Evolutionary conservation across 2,113 vertebrate species (phyloP), one percentile per base, ranked within the genome.

Genomic region (Eclectus roratus): DNA sequence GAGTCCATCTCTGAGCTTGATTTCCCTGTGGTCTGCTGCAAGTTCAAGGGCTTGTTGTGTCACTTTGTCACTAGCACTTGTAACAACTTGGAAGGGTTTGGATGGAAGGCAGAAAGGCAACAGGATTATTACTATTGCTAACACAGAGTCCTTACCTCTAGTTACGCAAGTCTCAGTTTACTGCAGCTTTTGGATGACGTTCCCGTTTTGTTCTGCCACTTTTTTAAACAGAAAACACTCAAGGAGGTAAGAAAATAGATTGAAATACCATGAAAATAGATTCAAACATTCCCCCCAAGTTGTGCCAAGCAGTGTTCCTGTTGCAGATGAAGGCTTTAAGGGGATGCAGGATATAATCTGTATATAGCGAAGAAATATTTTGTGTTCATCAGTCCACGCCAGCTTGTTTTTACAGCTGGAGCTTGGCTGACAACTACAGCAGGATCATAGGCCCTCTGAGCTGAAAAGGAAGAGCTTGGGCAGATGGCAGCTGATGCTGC

Each of bases 381-480:
- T 83, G 77, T 6, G 3, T 91, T 70, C n/a, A 16, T 53, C 49
- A 31, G 37, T 55, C 52, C 78, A 56, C 80, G 64, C 33, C 78
- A 93, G 61, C 39, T 72, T 96, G 82, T 97, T 97, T 96, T 93
- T 81, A 90, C 88, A 96, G 91, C 96, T 97, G 93, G 74, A 86
- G 33, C 79, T 88, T 69, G 63, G 65, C 88, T 90, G 71, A 80
- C 58, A 80, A 4, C 65, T 93, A 4, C 43, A 84, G 69, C n/a
- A 72, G 50, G 64, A 72, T 86, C 80, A 49, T 27, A 50, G 70
- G 76, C 52, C 52, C 78, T 91, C 85, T 52, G 69, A 91, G 71
- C 83, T 92, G 76, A 80, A 73, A 41, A 11, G 78, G 63, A 83
- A 64, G 74, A 76, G 71, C 43, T 60, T 58, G 71, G 46, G 60